Base-by-base conservation (phyloP, 2,113 vertebrate species). In the Cyprinodon brontotheroides region DNA sequence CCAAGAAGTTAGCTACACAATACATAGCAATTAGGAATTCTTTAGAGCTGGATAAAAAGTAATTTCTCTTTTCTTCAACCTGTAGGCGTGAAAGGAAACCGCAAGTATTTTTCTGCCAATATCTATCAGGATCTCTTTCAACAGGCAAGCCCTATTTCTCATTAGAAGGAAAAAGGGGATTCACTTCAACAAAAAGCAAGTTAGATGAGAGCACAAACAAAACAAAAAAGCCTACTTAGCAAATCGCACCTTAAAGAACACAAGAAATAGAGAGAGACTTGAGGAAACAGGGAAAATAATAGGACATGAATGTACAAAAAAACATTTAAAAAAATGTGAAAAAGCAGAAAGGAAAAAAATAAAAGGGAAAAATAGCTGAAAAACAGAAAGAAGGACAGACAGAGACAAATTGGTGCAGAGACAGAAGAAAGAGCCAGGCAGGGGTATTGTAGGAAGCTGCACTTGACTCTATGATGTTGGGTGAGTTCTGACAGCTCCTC, bases 401-500 rank as follows among this genome's bases (percentile, higher is more conserved):
- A 39, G 65, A 75, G 66, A 85, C 67, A 80, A 84, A 81, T 65
- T 37, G 65, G 15, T 77, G 83, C 50, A 65, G 77, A 68, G 65
- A 65, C 22, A 78, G 68, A 87, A 84, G 70, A 85, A 82, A 80
- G 36, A 48, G 22, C 7, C 69, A 66, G 81, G 85, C 80, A 74
- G 67, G 69, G 73, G 82, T 88, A 78, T 87, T 79, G 82, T 89
- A 74, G 0, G 1, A 66, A 78, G 78, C 81, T 68, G 53, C 79
- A 74, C 72, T 79, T 80, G 61, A 72, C 72, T 86, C 85, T 84
- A 71, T 85, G 82, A 90, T 91, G 88, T 82, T 89, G 37, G 3
- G 73, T 62, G 72, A 83, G 83, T 78, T 87, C 82, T 90, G 87
- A 88, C 90, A 90, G 79, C 86, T 89, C 76, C 83, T 86, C 85